phyloP scores from a whole-genome alignment of 2,113 vertebrate genomes.

The Rallus limicola region DNA sequence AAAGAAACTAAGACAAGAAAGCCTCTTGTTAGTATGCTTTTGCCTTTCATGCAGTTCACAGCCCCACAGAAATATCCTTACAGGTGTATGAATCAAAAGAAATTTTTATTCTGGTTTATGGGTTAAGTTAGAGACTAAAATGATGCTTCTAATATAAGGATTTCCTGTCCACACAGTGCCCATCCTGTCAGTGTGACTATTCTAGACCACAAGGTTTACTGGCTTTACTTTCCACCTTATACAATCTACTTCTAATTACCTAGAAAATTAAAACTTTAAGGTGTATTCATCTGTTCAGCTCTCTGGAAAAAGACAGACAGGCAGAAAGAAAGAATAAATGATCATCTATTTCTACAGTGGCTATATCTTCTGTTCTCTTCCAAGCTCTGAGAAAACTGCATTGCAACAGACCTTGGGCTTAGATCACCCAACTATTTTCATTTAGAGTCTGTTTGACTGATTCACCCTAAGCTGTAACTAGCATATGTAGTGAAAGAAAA shows the following conservation, averaged over 20 bases:
- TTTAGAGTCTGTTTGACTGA: background rate
- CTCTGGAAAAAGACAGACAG: background rate
- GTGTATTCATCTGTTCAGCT: background rate
- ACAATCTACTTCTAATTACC: background rate
- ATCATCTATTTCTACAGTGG: background rate
- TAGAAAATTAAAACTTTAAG: slow-evolving; percentile 1
- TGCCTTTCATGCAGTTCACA: background rate
- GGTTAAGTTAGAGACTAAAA: background rate
- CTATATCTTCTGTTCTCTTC: background rate
- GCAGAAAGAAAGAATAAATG: background rate
- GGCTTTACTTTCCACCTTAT: background rate
- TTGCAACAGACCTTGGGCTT: background rate
- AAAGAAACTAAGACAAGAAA: background rate
- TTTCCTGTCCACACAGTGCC: background rate
- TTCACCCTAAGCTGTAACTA: background rate
- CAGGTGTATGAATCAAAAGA: background rate
- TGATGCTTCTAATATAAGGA: background rate
- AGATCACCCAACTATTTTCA: background rate
- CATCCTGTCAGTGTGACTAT: background rate
- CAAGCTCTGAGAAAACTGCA: background rate
- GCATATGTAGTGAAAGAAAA: background rate
- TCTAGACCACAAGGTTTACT: background rate
- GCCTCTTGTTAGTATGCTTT: background rate
- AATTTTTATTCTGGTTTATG: background rate
- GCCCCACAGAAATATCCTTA: background rate